A percentile compares a stretch with the other conserved stretches of the same genome.
Evolutionary conservation across 2,113 vertebrate genomes (phyloP).

Genomic region (Euleptes europaea): DNA sequence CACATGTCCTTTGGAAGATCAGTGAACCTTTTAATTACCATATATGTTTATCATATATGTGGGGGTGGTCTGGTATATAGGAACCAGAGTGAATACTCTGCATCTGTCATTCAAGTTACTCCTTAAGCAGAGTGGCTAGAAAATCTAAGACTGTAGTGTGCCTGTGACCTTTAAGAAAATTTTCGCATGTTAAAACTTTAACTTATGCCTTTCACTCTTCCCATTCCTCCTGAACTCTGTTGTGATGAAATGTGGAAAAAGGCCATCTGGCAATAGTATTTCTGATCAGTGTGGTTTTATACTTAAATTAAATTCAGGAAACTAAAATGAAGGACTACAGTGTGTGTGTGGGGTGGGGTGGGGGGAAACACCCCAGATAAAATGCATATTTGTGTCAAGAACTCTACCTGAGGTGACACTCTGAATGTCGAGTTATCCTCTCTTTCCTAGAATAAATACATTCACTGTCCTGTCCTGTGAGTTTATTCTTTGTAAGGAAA

Average conservation of each 20-base stretch:
- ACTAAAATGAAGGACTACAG: neutral
- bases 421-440: neutral
- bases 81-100: neutral
- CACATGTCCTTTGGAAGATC: neutral
- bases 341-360: too few relatives aligned
- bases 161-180: neutral
- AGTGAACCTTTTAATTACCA: neutral
- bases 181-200: neutral
- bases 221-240: accelerated
- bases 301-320: neutral
- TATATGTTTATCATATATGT: neutral
- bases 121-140: neutral
- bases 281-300: neutral
- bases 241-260: neutral
- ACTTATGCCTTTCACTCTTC: neutral
- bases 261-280: neutral
- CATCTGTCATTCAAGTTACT: neutral
- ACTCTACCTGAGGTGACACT: neutral
- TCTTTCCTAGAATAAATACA: neutral
- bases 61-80: neutral
- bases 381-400: neutral
- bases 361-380: neutral
- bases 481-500: neutral
- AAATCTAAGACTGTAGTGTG: too few relatives aligned
- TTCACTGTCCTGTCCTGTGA: neutral